phyloP scores from a whole-genome alignment of 2,888 invertebrate species.

The Lasioglossum pauxillum region DNA sequence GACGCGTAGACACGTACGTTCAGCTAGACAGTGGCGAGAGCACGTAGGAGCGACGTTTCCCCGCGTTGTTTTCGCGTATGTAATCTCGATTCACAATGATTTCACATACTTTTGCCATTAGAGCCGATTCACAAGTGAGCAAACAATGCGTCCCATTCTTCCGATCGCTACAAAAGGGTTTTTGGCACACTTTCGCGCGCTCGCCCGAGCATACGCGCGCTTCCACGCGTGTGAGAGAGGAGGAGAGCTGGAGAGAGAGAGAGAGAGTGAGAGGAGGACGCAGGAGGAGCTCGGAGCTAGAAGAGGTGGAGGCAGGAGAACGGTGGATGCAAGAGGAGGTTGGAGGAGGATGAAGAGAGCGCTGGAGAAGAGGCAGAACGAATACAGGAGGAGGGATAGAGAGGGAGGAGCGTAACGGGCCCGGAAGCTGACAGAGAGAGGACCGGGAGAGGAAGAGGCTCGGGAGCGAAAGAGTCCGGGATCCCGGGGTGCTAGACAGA shows the following conservation, averaged over 20 bases:
- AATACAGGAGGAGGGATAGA: background rate
- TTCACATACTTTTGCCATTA: conserved; percentile 84
- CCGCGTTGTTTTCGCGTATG: conserved; percentile 81
- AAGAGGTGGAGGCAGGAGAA: conserved; percentile 8
- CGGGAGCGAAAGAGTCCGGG: conserved; percentile 19
- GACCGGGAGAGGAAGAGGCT: background rate
- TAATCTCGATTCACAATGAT: conserved; percentile 83
- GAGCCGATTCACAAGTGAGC: conserved; percentile 81
- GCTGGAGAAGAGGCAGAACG: conserved; percentile 5
- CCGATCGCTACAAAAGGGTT: conserved; percentile 75
- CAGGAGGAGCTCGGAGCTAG: background rate
- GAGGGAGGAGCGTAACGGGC: conserved; percentile 29
- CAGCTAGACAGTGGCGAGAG: conserved; percentile 46
- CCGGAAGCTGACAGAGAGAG: conserved; percentile 15
- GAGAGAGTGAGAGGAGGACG: background rate
- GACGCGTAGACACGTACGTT: conserved; percentile 63
- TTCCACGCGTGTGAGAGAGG: too few relatives aligned
- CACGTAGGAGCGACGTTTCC: conserved; percentile 52
- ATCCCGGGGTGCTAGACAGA: conserved; percentile 26
- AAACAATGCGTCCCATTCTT: conserved; percentile 79
- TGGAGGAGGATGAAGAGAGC: conserved; percentile 15
- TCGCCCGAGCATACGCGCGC: conserved; percentile 66
- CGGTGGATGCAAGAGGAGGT: conserved; percentile 18
- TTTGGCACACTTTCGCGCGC: conserved; percentile 77
- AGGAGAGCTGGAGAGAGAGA: background rate